phyloP scores from a whole-genome alignment of 35 echinoderm and acorn worm species.

The Strongylocentrotus purpuratus region DNA sequence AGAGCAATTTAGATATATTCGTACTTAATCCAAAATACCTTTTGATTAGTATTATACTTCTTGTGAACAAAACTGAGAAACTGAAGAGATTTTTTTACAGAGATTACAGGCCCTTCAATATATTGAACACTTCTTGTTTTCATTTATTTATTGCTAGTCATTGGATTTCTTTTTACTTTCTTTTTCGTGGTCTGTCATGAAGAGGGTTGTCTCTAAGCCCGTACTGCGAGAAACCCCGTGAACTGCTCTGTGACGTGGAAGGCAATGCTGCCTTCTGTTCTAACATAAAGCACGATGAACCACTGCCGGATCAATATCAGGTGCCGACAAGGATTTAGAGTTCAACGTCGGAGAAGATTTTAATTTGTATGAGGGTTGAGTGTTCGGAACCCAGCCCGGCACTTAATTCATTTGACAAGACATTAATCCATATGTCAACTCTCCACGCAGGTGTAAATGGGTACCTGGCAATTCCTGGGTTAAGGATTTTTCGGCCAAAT shows the following conservation, averaged over 20 bases:
- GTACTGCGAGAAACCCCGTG: not conserved
- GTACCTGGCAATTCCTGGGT: too few relatives aligned
- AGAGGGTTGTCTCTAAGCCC: not conserved
- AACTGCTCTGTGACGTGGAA: not conserved
- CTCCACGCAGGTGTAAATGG: too few relatives aligned
- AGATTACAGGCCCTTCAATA: not conserved
- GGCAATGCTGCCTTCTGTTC: not conserved
- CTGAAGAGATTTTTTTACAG: too few relatives aligned
- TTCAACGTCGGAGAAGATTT: not conserved
- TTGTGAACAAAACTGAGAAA: too few relatives aligned
- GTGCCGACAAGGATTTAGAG: not conserved
- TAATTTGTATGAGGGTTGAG: not conserved
- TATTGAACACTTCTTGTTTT: not conserved
- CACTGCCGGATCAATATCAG: not conserved
- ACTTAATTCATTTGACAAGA: too few relatives aligned
- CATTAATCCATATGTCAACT: too few relatives aligned
- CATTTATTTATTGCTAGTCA: not conserved
- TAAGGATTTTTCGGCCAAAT: too few relatives aligned
- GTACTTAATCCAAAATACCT: too few relatives aligned
- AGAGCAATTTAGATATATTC: too few relatives aligned
- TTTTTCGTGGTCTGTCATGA: not conserved
- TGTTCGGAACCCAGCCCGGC: too few relatives aligned
- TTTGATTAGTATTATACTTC: too few relatives aligned
- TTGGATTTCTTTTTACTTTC: not conserved
- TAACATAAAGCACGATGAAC: not conserved